Conservation (phyloP, 2,113 vertebrate genomes). For the pig (Sus scrofa) region T2T-Sscrofa CM000826.6:144988501-144989000, state of each 20-base stretch:
- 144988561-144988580: background rate
- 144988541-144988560: background rate
- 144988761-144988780: background rate
- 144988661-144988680: background rate
- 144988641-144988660: background rate
- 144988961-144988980: too few relatives aligned
- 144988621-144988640: background rate
- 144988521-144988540: background rate
- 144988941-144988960: too few relatives aligned
- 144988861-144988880: too few relatives aligned
- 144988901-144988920: too few relatives aligned
- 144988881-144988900: too few relatives aligned
- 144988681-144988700: conserved; percentile 6
- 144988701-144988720: background rate
- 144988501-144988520: conserved; percentile 35
- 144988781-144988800: too few relatives aligned
- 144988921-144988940: too few relatives aligned
- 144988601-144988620: background rate
- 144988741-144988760: background rate
- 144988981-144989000: too few relatives aligned
- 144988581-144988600: background rate
- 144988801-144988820: too few relatives aligned
- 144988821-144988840: too few relatives aligned
- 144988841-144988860: too few relatives aligned
- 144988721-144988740: background rate